Evolutionary conservation across 2,888 invertebrate genomes (phyloP).

Genomic region (Tetragonula carbonaria): DNA sequence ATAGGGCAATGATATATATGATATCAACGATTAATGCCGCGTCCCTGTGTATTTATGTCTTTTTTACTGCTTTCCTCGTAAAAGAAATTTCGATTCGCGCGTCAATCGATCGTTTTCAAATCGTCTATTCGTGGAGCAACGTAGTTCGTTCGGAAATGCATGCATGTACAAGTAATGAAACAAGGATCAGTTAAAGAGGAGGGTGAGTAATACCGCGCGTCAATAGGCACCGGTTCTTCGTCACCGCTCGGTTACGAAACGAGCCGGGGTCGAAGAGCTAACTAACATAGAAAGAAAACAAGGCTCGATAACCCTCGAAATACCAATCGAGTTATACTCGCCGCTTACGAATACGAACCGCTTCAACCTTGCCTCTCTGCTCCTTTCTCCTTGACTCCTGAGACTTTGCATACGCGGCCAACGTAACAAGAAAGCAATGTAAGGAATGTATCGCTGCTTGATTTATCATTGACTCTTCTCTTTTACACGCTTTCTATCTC

Average conservation of each 20-base stretch:
- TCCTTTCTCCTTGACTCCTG: slow-evolving; percentile 27
- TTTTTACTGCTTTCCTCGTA: neutral
- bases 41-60: neutral
- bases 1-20: too few species aligned
- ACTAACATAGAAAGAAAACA: slow-evolving; percentile 48
- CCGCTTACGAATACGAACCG: slow-evolving; percentile 39
- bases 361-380: slow-evolving; percentile 42
- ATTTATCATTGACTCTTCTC: slow-evolving; percentile 26
- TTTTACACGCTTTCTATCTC: neutral
- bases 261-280: slow-evolving; percentile 25
- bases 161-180: slow-evolving; percentile 18
- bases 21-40: neutral
- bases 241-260: neutral
- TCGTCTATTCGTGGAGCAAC: neutral
- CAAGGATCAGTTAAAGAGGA: neutral
- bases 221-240: slow-evolving; percentile 35
- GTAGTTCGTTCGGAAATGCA: neutral
- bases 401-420: slow-evolving; percentile 31
- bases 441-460: slow-evolving; percentile 38
- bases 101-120: neutral
- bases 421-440: slow-evolving; percentile 52
- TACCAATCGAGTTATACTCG: slow-evolving; percentile 57
- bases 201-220: slow-evolving; percentile 42
- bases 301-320: slow-evolving; percentile 60
- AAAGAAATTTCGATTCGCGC: neutral